Evolutionary conservation across 1,140 invertebrate species (phyloP).

Genomic region (Ladona fulva): DNA sequence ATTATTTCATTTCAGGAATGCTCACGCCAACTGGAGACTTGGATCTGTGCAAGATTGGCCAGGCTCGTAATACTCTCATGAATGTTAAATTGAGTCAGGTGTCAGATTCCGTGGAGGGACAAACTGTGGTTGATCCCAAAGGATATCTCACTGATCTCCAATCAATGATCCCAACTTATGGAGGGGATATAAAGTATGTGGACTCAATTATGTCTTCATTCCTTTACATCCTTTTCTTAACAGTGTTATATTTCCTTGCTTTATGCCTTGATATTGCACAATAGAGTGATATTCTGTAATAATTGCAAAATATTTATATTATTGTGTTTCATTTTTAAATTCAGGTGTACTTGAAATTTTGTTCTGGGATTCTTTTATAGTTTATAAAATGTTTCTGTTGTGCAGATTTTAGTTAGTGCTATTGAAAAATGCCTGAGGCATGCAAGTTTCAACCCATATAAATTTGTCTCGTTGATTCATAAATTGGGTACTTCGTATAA

Average conservation of each 20-base stretch:
- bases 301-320: too few species aligned
- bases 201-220: constrained; percentile 20
- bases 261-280: background rate
- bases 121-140: constrained; percentile 99
- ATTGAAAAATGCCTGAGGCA: too few species aligned
- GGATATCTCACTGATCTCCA: constrained; percentile 98
- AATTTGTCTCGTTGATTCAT: too few species aligned
- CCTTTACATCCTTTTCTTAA: background rate
- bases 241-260: constrained; percentile 17
- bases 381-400: too few species aligned
- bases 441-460: too few species aligned
- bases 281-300: too few species aligned
- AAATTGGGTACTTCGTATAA: too few species aligned
- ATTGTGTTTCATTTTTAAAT: too few species aligned
- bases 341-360: too few species aligned
- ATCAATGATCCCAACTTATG: constrained; percentile 97
- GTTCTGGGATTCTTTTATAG: too few species aligned
- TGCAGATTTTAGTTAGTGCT: too few species aligned
- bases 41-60: constrained; percentile 97
- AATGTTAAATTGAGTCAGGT: constrained; percentile 97
- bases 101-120: constrained; percentile 96
- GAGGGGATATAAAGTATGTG: constrained; percentile 86
- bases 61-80: constrained; percentile 99
- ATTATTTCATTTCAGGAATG: constrained; percentile 38
- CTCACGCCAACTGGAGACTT: constrained; percentile 80